phyloP scores from a whole-genome alignment of 2,113 vertebrate species.

The Casuarius casuarius region DNA sequence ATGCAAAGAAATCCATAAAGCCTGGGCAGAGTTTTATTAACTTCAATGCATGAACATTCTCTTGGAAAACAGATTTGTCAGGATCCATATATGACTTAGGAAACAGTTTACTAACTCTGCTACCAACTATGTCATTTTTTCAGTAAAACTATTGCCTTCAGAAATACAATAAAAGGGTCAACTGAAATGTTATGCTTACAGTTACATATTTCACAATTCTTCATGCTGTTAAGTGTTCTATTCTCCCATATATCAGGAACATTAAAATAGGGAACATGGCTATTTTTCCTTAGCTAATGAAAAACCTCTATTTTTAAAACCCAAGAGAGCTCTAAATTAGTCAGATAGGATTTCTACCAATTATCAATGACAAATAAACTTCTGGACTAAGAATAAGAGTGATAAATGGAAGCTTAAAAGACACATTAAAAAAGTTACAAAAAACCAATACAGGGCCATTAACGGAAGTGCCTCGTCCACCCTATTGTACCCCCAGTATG shows the following conservation, averaged over 20 bases:
- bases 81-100: neutral
- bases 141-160: neutral
- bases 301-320: neutral
- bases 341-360: neutral
- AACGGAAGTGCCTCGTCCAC: neutral
- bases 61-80: neutral
- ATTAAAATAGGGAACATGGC: neutral
- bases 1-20: neutral
- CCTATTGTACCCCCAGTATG: accelerated
- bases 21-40: neutral
- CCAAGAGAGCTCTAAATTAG: neutral
- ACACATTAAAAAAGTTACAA: neutral
- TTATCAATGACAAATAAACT: neutral
- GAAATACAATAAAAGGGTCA: neutral
- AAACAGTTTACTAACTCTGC: neutral
- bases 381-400: neutral
- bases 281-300: neutral
- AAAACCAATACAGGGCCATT: neutral
- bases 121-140: neutral
- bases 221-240: neutral
- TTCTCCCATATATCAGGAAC: neutral
- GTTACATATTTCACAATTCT: neutral
- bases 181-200: neutral
- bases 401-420: neutral
- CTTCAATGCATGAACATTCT: neutral